phyloP scores from a whole-genome alignment of 2,797 vertebrate genomes.

The Podarcis lilfordi region DNA sequence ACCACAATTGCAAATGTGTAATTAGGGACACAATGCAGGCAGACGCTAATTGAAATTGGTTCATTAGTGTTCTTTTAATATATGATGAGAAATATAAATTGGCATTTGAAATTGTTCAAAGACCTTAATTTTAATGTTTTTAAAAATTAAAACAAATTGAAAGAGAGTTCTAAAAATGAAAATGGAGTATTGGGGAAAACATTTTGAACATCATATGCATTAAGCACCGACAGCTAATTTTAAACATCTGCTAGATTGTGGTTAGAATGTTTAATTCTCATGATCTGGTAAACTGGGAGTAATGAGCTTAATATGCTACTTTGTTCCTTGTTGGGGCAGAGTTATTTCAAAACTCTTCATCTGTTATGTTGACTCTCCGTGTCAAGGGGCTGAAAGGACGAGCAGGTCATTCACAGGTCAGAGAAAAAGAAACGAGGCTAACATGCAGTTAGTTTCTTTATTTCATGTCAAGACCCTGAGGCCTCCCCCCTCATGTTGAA shows the following conservation, averaged over 20 bases:
- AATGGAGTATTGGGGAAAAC: slow-evolving; percentile 30
- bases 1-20: background rate
- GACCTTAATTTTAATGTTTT: slow-evolving; percentile 13
- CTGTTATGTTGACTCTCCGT: background rate
- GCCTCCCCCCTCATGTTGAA: no score
- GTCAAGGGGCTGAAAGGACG: no score
- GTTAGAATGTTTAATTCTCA: slow-evolving; percentile 54
- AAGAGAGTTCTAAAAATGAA: slow-evolving; percentile 1
- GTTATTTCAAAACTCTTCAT: background rate
- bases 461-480: no score
- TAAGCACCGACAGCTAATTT: slow-evolving; percentile 38
- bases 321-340: slow-evolving; percentile 22
- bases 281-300: slow-evolving; percentile 54
- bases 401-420: no score
- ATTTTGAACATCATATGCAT: background rate
- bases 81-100: background rate
- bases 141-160: slow-evolving; percentile 33
- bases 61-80: background rate
- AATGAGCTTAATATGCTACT: slow-evolving; percentile 57
- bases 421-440: no score
- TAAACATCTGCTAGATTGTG: slow-evolving; percentile 36
- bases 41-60: background rate
- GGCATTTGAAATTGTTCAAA: background rate
- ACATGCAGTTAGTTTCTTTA: no score
- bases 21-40: background rate